These are phyloP conservation scores for Himalopsyche anomala DNA, from an alignment of 2,888 invertebrate species.

Conservation along the genomic window DNA sequence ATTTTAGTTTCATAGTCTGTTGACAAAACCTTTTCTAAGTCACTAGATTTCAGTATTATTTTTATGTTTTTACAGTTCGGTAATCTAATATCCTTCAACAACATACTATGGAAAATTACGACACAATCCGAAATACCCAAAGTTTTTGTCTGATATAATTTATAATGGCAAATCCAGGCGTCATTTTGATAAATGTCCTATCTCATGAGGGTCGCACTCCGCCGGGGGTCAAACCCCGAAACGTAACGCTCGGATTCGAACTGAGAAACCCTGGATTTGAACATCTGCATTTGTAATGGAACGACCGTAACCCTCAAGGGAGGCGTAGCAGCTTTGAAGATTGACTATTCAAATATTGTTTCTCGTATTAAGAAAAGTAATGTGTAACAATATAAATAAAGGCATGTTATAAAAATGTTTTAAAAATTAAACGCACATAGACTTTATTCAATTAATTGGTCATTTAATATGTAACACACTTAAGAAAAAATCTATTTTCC, in stretches of 20 bases:
- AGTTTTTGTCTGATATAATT: slow-evolving; percentile 2
- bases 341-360: not conserved
- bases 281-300: not conserved
- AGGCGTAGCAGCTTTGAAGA: not conserved
- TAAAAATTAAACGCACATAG: no score
- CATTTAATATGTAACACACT: no score
- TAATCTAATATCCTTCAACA: no score
- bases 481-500: no score
- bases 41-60: no score
- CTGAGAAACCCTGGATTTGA: not conserved
- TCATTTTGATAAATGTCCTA: slow-evolving; percentile 15
- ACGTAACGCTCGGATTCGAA: not conserved
- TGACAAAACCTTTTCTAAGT: no score
- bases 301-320: not conserved
- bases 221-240: not conserved
- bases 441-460: no score
- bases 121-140: not conserved
- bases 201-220: slow-evolving; percentile 3
- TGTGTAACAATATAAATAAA: no score
- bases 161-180: not conserved
- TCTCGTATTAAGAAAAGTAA: no score
- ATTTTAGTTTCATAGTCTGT: no score
- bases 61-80: no score
- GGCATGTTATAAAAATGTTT: no score
- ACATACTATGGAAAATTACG: not conserved